These are phyloP conservation scores for Syngnathus typhle DNA, from an alignment of 2,113 vertebrate genomes.

Conservation along the genomic window DNA sequence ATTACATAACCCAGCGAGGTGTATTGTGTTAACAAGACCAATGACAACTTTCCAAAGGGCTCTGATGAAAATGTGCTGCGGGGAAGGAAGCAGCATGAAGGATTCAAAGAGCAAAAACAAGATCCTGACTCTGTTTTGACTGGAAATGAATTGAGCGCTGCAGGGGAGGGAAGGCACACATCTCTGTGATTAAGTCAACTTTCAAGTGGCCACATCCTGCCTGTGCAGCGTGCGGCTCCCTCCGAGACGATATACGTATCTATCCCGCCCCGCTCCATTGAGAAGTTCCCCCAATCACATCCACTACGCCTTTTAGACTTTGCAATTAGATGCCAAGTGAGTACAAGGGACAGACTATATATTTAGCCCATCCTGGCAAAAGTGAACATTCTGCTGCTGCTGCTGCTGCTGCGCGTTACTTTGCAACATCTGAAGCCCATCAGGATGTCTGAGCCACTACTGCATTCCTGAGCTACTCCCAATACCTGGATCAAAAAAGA, in stretches of 20 bases:
- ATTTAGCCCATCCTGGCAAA: slow-evolving; percentile 48
- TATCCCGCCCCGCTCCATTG: slow-evolving; percentile 1
- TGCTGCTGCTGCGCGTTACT: slow-evolving; percentile 54
- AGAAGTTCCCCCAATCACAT: not conserved
- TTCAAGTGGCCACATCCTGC: slow-evolving; percentile 51
- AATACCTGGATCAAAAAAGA: slow-evolving; percentile 62
- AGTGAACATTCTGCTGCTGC: slow-evolving; percentile 51
- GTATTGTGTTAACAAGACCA: slow-evolving; percentile 51
- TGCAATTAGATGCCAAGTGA: slow-evolving; percentile 23
- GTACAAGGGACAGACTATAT: slow-evolving; percentile 33
- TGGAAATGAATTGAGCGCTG: slow-evolving; percentile 23
- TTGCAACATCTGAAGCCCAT: slow-evolving; percentile 72
- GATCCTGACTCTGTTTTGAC: slow-evolving; percentile 48
- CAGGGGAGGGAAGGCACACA: slow-evolving; percentile 46
- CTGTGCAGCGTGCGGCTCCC: slow-evolving; percentile 50
- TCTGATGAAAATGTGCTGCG: slow-evolving; percentile 18
- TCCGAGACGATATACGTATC: slow-evolving; percentile 28
- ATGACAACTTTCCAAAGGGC: slow-evolving; percentile 16
- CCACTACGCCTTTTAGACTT: slow-evolving; percentile 24
- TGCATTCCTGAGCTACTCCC: slow-evolving; percentile 71
- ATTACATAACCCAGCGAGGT: slow-evolving; percentile 52
- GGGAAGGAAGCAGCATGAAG: slow-evolving; percentile 28
- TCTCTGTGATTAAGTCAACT: slow-evolving; percentile 65
- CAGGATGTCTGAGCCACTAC: slow-evolving; percentile 65
- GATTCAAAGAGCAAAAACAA: slow-evolving; percentile 30